Percentiles rank a stretch among this genome's conserved stretches.
Evolutionary conservation across 2,113 vertebrate species (phyloP).

Genomic region (Pristiophorus japonicus): DNA sequence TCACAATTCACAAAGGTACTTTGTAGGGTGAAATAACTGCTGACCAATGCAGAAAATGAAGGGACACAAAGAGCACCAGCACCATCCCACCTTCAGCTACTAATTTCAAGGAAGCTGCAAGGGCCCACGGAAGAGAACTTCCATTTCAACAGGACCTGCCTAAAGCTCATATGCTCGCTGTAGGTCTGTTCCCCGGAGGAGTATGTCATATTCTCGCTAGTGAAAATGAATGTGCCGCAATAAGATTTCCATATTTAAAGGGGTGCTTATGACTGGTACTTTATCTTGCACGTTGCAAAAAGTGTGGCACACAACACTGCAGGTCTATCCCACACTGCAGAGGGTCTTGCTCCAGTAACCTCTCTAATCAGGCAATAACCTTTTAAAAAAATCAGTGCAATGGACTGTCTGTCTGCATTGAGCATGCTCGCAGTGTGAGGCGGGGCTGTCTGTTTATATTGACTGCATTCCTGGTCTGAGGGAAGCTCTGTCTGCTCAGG

Average conservation of each 20-base stretch:
- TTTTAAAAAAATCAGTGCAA: background rate
- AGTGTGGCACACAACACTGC: background rate
- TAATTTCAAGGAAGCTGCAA: background rate
- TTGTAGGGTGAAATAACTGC: background rate
- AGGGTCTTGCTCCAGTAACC: background rate
- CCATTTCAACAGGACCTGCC: background rate
- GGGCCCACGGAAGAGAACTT: background rate
- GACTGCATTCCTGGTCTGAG: background rate
- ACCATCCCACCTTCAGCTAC: background rate
- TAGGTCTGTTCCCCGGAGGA: background rate
- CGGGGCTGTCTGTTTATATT: background rate
- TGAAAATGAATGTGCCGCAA: background rate
- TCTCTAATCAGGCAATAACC: background rate
- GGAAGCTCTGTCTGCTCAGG: background rate
- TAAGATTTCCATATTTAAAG: background rate
- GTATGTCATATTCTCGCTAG: background rate
- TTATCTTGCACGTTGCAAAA: background rate
- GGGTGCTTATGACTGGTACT: background rate
- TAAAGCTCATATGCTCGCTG: background rate
- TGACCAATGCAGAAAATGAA: background rate
- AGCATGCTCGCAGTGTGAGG: background rate
- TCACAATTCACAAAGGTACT: background rate
- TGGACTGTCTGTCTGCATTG: background rate
- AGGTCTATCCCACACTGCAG: background rate
- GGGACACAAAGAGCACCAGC: background rate